phyloP scores from a whole-genome alignment of 1,140 invertebrate species.

The Octopus bimaculoides region DNA sequence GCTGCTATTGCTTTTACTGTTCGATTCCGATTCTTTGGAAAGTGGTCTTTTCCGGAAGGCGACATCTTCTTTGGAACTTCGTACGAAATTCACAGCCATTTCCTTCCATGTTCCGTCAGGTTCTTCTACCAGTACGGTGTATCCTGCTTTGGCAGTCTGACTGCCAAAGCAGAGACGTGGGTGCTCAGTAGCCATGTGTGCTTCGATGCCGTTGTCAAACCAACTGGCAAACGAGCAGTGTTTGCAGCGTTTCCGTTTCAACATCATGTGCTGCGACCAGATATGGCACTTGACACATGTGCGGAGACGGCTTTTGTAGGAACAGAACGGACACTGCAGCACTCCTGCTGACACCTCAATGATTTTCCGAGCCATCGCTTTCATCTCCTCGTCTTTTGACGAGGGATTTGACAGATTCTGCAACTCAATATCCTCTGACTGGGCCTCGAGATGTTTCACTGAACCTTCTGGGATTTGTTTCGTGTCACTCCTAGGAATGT shows the following conservation, averaged over 20 bases:
- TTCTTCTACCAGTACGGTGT: constrained; percentile 9
- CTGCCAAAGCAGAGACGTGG: neutral
- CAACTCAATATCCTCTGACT: neutral
- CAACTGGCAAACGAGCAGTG: constrained; percentile 11
- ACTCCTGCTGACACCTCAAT: neutral
- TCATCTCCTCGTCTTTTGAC: constrained; percentile 10
- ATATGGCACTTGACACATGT: constrained; percentile 10
- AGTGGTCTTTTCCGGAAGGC: neutral
- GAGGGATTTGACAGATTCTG: neutral
- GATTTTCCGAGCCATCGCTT: neutral
- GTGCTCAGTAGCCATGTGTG: constrained; percentile 3
- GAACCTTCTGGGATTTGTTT: neutral
- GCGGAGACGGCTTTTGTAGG: neutral
- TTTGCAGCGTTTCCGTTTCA: constrained; percentile 4
- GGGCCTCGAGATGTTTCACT: neutral
- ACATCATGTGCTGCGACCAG: constrained; percentile 4
- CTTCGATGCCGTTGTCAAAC: constrained; percentile 6
- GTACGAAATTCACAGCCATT: neutral
- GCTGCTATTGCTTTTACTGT: neutral
- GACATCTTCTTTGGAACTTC: neutral
- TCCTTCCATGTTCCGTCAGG: constrained; percentile 11
- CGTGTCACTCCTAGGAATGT: neutral
- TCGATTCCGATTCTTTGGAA: neutral
- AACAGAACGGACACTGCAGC: constrained; percentile 3
- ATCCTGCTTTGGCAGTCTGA: neutral